Evolutionary conservation across 2,797 vertebrate species (phyloP).

Genomic region (Petrocephalus schoutedeni): DNA sequence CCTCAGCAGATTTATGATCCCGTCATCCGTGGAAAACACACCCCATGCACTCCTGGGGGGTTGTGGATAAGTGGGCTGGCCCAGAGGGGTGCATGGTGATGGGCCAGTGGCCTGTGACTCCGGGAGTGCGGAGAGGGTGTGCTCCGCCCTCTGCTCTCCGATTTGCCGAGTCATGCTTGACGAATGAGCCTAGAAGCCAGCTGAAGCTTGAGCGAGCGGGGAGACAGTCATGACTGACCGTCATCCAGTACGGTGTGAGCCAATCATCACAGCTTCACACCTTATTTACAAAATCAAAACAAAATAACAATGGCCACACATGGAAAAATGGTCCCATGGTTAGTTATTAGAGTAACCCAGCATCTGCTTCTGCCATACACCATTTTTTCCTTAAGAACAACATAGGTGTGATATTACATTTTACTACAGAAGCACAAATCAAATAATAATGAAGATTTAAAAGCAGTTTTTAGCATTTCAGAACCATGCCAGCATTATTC

Average conservation of each 20-base stretch:
- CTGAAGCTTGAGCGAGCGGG: neutral
- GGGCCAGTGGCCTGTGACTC: no score
- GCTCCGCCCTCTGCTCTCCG: neutral
- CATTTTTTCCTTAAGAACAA: neutral
- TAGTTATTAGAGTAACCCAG: neutral
- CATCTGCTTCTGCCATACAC: neutral
- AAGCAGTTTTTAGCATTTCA: neutral
- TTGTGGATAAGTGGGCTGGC: slow-evolving; percentile 51
- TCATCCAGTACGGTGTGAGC: neutral
- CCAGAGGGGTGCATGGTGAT: neutral
- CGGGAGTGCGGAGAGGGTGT: neutral
- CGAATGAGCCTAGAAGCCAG: neutral
- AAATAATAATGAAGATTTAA: neutral
- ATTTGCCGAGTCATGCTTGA: slow-evolving; percentile 19
- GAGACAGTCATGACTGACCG: neutral
- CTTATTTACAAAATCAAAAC: neutral
- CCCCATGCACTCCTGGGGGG: slow-evolving; percentile 44
- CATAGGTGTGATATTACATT: neutral
- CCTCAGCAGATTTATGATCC: slow-evolving; percentile 53
- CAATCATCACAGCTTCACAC: neutral
- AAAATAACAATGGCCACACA: neutral
- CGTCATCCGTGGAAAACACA: slow-evolving; percentile 50
- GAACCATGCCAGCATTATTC: neutral
- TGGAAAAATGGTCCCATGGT: neutral
- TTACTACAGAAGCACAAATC: neutral